Evolutionary conservation across 1,140 invertebrate genomes (phyloP), one percentile per base, ranked within the genome.

Genomic region (Pseudomyrmex cubaensis): DNA sequence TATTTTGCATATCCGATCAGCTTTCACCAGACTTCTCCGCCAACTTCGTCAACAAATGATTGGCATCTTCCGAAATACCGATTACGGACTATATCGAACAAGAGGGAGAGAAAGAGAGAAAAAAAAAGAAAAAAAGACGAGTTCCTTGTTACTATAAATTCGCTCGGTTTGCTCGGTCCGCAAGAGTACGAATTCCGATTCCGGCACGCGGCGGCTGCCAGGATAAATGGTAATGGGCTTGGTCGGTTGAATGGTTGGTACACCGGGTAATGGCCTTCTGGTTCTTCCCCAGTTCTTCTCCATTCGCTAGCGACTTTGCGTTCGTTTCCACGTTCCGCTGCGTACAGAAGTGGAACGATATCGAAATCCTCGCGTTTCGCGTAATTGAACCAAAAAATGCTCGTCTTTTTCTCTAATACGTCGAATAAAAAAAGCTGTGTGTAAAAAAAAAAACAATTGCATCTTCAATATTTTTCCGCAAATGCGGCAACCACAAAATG

Each of bases 151-250:
- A 90, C 86, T 86, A 86, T 84, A 84, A 86, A 86, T 84, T 83
- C 61, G 74, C 84, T 89, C 85, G 73, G 54, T 57, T 62, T 57
- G 76, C 59, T 74, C 73, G 64, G 44, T 46, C 72, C 72, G 78
- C 83, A 88, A 87, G 89, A 90, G 87, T 87, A 87, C 82, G 86
- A 84, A 91, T 90, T 90, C 82, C 87, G 87, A 90, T 86, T 90
- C 82, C 84, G 83, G 86, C 85, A 83, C 86, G 86, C 84, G 83
- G 83, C 83, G 35, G 5, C 35, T 72, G 66, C 80, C 83, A 86
- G 85, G 87, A 90, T 85, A 85, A 88, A 90, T 90, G 87, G 88
- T 89, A 90, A 90, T 90, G 83, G 88, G 86, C 88, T 88, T 87
- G 72, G 83, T 61, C 80, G 74, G 84, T 75, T 78, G 84, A 78